phyloP scores from a whole-genome alignment of 1,140 invertebrate species.

The Tetramorium simillimum region DNA sequence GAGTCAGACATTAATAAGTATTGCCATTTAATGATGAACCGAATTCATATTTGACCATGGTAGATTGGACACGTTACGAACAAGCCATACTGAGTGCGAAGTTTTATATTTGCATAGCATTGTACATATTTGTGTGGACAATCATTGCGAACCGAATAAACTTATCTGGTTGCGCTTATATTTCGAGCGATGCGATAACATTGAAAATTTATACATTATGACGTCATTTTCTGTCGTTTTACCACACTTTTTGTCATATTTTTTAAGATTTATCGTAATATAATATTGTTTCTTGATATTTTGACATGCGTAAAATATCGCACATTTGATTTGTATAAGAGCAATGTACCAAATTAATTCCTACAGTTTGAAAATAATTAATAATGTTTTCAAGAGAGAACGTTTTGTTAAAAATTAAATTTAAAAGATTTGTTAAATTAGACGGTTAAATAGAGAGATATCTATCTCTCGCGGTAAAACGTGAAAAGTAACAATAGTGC shows the following conservation, averaged over 20 bases:
- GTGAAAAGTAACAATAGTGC: constrained; percentile 67
- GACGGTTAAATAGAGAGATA: background rate
- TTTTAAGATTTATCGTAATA: background rate
- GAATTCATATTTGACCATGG: constrained; percentile 44
- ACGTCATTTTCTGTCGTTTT: background rate
- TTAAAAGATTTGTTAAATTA: background rate
- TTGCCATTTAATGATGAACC: constrained; percentile 23
- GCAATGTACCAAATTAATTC: background rate
- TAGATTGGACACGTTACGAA: constrained; percentile 27
- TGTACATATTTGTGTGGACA: background rate
- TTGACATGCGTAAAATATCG: background rate
- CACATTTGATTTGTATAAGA: background rate
- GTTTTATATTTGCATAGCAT: background rate
- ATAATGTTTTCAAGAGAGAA: background rate
- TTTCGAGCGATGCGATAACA: background rate
- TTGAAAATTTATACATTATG: constrained; percentile 8
- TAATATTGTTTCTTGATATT: background rate
- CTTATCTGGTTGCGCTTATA: constrained; percentile 16
- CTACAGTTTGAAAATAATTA: background rate
- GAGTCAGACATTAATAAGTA: constrained; percentile 16
- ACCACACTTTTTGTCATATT: background rate
- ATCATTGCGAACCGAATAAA: constrained; percentile 28
- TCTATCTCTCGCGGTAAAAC: background rate
- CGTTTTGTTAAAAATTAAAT: background rate
- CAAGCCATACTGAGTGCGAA: background rate